phyloP scores from a whole-genome alignment of 2,888 invertebrate species.

The Catonia carolina region DNA sequence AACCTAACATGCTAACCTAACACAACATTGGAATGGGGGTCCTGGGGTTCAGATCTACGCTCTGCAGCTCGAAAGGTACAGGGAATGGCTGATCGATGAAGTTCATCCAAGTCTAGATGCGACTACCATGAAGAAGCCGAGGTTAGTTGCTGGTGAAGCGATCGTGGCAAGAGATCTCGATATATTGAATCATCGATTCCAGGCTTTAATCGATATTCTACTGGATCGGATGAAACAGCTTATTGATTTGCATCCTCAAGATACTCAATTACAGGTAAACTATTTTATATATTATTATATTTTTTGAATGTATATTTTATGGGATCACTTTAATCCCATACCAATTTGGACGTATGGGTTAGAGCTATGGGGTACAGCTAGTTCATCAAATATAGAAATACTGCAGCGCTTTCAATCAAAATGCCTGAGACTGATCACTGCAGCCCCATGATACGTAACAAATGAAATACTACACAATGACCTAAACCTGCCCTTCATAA shows the following conservation, averaged over 20 bases:
- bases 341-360: too few relatives aligned
- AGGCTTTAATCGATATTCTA: slow-evolving; percentile 59
- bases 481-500: too few relatives aligned
- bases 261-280: slow-evolving; percentile 71
- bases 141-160: slow-evolving; percentile 51
- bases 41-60: slow-evolving; percentile 65
- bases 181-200: slow-evolving; percentile 70
- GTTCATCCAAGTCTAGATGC: slow-evolving; percentile 73
- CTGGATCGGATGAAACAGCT: slow-evolving; percentile 64
- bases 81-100: slow-evolving; percentile 74
- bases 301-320: too few relatives aligned
- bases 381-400: too few relatives aligned
- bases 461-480: too few relatives aligned
- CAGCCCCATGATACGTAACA: too few relatives aligned
- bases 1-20: slow-evolving; percentile 38
- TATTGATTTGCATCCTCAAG: slow-evolving; percentile 60
- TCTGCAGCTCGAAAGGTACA: slow-evolving; percentile 75
- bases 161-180: slow-evolving; percentile 70
- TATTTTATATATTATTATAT: not conserved
- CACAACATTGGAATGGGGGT: slow-evolving; percentile 29
- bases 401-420: too few relatives aligned
- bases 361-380: too few relatives aligned
- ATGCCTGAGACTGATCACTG: too few relatives aligned
- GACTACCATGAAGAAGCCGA: slow-evolving; percentile 40
- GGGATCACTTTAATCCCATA: too few relatives aligned